These are phyloP conservation scores for Bradypodion ventrale DNA, from an alignment of 2,797 vertebrate species.

Conservation along the genomic window DNA sequence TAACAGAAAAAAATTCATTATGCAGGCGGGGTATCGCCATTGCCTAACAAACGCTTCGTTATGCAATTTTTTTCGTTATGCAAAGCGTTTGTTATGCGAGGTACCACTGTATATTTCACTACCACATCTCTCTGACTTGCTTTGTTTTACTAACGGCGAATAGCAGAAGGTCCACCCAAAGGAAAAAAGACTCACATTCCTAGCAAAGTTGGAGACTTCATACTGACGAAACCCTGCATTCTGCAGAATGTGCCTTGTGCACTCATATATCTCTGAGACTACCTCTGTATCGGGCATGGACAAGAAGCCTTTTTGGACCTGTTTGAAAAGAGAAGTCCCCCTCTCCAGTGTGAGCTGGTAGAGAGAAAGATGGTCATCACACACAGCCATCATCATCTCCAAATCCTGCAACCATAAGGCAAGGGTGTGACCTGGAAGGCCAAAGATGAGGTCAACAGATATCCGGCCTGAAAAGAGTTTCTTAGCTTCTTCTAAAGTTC, in stretches of 20 bases:
- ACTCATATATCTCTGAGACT: conserved; percentile 85
- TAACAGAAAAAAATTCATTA: too few species aligned
- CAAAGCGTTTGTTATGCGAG: too few species aligned
- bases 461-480: conserved; percentile 84
- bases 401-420: conserved; percentile 80
- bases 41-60: too few species aligned
- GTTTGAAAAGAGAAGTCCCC: conserved; percentile 85
- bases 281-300: conserved; percentile 74
- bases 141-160: neutral
- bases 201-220: conserved; percentile 94
- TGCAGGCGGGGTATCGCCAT: too few species aligned
- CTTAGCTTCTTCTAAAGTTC: conserved; percentile 78
- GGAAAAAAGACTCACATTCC: conserved; percentile 77
- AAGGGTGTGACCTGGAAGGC: conserved; percentile 82
- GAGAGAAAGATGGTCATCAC: conserved; percentile 84
- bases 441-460: conserved; percentile 90
- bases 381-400: conserved; percentile 73
- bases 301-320: conserved; percentile 74
- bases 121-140: neutral
- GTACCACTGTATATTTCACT: too few species aligned
- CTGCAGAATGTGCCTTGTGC: conserved; percentile 73
- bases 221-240: conserved; percentile 86
- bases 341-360: conserved; percentile 93
- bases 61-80: too few species aligned
- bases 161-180: accelerated